Percentiles rank a stretch among this genome's conserved stretches.
phyloP scores from a whole-genome alignment of 2,113 vertebrate genomes.

The Peucedramus taeniatus region DNA sequence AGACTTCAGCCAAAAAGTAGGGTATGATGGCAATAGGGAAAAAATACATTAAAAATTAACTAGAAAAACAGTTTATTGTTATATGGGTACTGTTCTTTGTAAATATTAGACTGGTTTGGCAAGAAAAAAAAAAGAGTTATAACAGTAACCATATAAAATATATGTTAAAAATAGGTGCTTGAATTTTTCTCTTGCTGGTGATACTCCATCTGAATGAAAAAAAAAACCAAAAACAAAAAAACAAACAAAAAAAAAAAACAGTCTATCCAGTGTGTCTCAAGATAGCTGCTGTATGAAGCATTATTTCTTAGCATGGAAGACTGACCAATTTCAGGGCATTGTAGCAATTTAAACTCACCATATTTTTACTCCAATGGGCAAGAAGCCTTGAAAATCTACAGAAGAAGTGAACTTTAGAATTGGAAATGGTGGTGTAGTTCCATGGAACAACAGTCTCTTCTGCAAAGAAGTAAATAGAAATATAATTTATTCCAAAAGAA shows the following conservation, averaged over 20 bases:
- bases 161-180: neutral
- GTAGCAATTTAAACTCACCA: neutral
- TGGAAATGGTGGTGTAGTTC: neutral
- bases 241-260: neutral
- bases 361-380: neutral
- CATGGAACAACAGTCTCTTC: neutral
- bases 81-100: neutral
- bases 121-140: neutral
- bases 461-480: neutral
- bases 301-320: neutral
- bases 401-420: neutral
- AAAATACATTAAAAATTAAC: neutral
- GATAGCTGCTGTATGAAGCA: neutral
- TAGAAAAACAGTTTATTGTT: neutral
- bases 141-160: fast-evolving
- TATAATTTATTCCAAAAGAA: neutral
- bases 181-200: neutral
- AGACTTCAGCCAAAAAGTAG: neutral
- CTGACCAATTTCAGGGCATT: neutral
- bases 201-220: neutral
- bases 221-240: neutral
- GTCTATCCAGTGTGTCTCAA: neutral
- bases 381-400: neutral
- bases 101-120: neutral
- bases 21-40: neutral